phyloP scores from a whole-genome alignment of 1,140 invertebrate species.

The Dreissena polymorpha region DNA sequence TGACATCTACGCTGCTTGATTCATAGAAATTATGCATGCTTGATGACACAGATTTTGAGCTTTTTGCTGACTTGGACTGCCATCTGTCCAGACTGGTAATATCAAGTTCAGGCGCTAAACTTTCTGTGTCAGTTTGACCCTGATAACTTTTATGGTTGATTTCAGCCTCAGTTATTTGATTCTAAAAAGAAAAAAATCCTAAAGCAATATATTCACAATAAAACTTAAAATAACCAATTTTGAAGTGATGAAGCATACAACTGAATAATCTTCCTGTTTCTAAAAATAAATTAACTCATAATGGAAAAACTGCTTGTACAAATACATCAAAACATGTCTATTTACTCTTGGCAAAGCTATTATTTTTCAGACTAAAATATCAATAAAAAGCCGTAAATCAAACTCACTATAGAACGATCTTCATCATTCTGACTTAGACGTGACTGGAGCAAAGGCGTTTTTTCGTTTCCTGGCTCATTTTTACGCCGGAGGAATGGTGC shows the following conservation, averaged over 20 bases:
- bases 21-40: conserved; percentile 50
- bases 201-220: not conserved
- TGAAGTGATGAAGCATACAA: not conserved
- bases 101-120: conserved; percentile 36
- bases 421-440: no score
- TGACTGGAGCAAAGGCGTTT: not conserved
- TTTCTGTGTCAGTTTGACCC: conserved; percentile 35
- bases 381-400: no score
- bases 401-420: no score
- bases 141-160: conserved; percentile 33
- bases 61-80: conserved; percentile 17
- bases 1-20: conserved; percentile 34
- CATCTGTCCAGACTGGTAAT: conserved; percentile 41
- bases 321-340: not conserved
- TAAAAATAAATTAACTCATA: not conserved
- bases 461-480: not conserved
- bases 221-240: no score
- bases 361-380: no score
- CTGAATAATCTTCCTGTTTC: not conserved
- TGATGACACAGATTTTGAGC: conserved; percentile 25
- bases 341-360: no score
- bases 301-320: not conserved
- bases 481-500: conserved; percentile 21
- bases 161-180: conserved; percentile 32
- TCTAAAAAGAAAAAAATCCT: not conserved